phyloP scores from a whole-genome alignment of 1,140 invertebrate species.

The Dysdera silvatica region DNA sequence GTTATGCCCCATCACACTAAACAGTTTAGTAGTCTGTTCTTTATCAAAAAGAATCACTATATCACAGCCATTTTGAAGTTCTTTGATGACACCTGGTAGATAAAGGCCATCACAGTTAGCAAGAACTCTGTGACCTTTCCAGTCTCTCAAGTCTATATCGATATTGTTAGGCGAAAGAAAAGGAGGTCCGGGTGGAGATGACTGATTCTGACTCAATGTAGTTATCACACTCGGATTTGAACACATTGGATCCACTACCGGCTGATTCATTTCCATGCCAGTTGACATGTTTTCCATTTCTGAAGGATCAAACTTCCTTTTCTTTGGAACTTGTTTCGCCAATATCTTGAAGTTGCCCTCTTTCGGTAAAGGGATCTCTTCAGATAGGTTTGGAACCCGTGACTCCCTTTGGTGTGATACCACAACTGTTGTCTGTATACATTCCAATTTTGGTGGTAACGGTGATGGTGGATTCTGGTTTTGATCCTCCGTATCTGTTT shows the following conservation, averaged over 20 bases:
- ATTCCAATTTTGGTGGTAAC: slow-evolving; percentile 23
- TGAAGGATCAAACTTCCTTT: slow-evolving; percentile 75
- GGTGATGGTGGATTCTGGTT: slow-evolving; percentile 17
- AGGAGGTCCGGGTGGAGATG: slow-evolving; percentile 9
- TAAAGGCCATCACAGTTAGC: slow-evolving; percentile 73
- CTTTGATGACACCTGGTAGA: slow-evolving; percentile 65
- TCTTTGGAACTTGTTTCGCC: slow-evolving; percentile 65
- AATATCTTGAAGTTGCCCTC: slow-evolving; percentile 15
- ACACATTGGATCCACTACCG: background rate
- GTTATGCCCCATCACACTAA: slow-evolving; percentile 57
- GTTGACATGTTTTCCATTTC: slow-evolving; percentile 57
- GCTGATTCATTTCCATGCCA: slow-evolving; percentile 8
- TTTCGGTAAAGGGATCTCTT: slow-evolving; percentile 1
- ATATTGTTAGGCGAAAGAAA: slow-evolving; percentile 20
- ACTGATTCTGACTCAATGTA: slow-evolving; percentile 3
- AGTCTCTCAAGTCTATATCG: slow-evolving; percentile 74
- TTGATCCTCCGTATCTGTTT: too few relatives aligned
- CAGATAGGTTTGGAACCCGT: slow-evolving; percentile 16
- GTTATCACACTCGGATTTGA: slow-evolving; percentile 12
- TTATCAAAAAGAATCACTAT: slow-evolving; percentile 66
- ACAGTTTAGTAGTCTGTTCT: slow-evolving; percentile 53
- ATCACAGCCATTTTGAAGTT: slow-evolving; percentile 56
- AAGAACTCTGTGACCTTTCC: slow-evolving; percentile 79
- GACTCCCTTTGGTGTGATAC: slow-evolving; percentile 18
- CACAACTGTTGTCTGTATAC: slow-evolving; percentile 23